Conservation (phyloP, 2,888 invertebrate genomes). For the Plebejus anna region DNA sequence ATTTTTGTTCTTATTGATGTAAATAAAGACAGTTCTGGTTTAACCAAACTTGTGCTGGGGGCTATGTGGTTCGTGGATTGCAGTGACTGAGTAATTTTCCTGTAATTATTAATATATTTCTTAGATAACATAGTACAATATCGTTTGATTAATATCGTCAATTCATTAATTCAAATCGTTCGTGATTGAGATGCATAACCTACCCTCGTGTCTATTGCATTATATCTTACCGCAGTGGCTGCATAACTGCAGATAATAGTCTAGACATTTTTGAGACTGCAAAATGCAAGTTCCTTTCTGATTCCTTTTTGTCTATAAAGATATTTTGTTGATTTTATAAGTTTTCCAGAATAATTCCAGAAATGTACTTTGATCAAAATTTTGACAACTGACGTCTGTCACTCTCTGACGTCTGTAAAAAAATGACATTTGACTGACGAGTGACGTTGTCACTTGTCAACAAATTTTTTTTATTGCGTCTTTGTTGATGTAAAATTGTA, state of each 20-base stretch:
- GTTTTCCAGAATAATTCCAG: neutral
- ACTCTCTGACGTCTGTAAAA: no score
- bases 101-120: slow-evolving; percentile 43
- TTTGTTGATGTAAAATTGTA: no score
- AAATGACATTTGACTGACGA: no score
- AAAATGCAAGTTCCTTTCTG: neutral
- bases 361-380: neutral
- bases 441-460: no score
- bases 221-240: slow-evolving; percentile 56
- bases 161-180: no score
- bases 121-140: neutral
- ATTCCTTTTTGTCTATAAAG: neutral
- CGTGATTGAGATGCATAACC: neutral
- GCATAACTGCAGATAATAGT: slow-evolving; percentile 54
- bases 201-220: neutral
- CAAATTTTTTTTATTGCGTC: no score
- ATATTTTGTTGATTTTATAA: neutral
- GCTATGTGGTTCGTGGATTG: slow-evolving; percentile 47
- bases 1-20: slow-evolving; percentile 71
- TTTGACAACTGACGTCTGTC: neutral
- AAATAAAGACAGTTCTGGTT: slow-evolving; percentile 55
- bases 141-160: no score
- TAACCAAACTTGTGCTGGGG: slow-evolving; percentile 49
- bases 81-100: slow-evolving; percentile 54
- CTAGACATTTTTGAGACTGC: slow-evolving; percentile 51